phyloP scores from a whole-genome alignment of 2,888 invertebrate genomes.

The Ichneumon xanthorius region DNA sequence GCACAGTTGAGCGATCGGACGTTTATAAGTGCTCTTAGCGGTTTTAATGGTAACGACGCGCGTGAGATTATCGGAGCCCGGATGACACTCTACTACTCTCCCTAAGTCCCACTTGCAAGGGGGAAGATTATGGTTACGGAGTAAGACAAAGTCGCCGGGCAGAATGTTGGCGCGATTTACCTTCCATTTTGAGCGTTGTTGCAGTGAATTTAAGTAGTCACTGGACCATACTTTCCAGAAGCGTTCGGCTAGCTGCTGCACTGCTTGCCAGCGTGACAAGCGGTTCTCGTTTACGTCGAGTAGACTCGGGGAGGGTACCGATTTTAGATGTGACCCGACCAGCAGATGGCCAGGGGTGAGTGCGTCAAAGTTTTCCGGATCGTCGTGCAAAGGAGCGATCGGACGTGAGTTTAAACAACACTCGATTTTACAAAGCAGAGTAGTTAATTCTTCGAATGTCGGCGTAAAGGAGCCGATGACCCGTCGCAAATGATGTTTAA shows the following conservation, averaged over 20 bases:
- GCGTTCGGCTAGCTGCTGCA: conserved; percentile 4
- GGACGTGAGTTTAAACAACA: conserved; percentile 67
- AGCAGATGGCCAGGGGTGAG: conserved; percentile 54
- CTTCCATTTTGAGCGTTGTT: conserved; percentile 51
- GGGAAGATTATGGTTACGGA: conserved; percentile 52
- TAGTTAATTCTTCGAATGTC: conserved; percentile 53
- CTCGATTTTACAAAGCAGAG: conserved; percentile 60
- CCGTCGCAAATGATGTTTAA: conserved; percentile 34
- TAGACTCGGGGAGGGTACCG: conserved; percentile 29
- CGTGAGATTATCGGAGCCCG: conserved; percentile 63
- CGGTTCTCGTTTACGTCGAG: conserved; percentile 24
- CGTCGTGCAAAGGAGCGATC: conserved; percentile 19
- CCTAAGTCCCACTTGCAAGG: conserved; percentile 68
- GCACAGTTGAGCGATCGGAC: conserved; percentile 30
- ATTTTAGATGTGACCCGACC: conserved; percentile 15
- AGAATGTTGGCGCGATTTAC: not conserved
- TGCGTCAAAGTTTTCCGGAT: not conserved
- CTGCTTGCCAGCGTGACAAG: conserved; percentile 46
- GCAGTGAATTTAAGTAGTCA: conserved; percentile 53
- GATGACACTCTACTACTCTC: conserved; percentile 60
- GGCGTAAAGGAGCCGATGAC: conserved; percentile 8
- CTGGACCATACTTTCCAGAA: conserved; percentile 51
- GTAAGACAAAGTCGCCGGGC: conserved; percentile 66
- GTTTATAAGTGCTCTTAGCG: not conserved
- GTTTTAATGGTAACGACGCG: conserved; percentile 68